Evolutionary conservation across 2,888 invertebrate species (phyloP), one percentile per base, ranked within the genome.

Genomic region (Sycophila texana): DNA sequence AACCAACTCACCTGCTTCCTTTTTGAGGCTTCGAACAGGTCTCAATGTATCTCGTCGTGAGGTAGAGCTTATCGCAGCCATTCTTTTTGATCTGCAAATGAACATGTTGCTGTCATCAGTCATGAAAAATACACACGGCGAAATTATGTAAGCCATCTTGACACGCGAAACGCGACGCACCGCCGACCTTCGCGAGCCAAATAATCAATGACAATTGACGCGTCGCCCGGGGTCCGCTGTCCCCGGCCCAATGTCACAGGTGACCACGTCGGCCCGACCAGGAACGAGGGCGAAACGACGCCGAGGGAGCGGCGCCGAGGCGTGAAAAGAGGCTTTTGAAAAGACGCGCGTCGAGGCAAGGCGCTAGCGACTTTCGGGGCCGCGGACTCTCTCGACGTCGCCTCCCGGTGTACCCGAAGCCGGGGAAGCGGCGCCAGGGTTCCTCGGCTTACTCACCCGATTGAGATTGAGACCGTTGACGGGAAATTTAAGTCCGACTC

Each of bases 401-500:
- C 10, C 16, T 26, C 26, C 30, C 14, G 61, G 16, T n/a, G 4
- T 4, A 14, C 16, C 0, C 60, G 39, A 26, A 12, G 26, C 26
- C 20, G 26, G 16, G 5, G 10, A n/a, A 61, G 16, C 16, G 57
- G 18, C 57, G 61, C 39, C 20, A 16, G 13, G 16, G 14, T 14
- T 22, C 5, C 14, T 20, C 39, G 16, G 47, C 13, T n/a, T 86
- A 88, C 88, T 80, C 85, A 90, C 88, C 86, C 87, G 87, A 85
- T 86, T 88, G 77, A 90, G 83, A 47, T 80, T 80, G 55, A 71
- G 70, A 84, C 89, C 88, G 85, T 88, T 88, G 86, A 87, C 89
- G 87, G 91, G 88, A 85, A 89, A 90, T 90, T 91, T 91, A 85
- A 89, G 85, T 85, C 90, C 89, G 85, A 90, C 86, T 89, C 90